Conservation (phyloP, 1,140 invertebrate genomes). For the Panagrolaimus sp. region DNA sequence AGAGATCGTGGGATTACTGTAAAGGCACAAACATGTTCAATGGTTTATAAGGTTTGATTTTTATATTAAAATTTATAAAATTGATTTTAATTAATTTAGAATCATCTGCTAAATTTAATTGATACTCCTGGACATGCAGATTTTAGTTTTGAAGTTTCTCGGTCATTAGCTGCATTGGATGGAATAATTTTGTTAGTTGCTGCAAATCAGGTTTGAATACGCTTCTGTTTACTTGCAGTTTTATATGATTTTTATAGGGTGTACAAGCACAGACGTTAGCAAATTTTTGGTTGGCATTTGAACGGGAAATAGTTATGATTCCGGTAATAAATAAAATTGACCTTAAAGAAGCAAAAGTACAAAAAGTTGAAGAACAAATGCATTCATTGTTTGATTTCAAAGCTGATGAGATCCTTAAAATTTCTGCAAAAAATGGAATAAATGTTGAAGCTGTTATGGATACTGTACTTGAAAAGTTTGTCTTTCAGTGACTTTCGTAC, state of each 20-base stretch:
- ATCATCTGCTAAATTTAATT: slow-evolving; percentile 73
- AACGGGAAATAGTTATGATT: slow-evolving; percentile 73
- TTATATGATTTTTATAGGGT: slow-evolving; percentile 61
- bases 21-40: slow-evolving; percentile 88
- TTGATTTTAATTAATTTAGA: not conserved
- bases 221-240: not conserved
- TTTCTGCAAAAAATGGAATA: slow-evolving; percentile 72
- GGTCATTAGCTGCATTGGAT: slow-evolving; percentile 82
- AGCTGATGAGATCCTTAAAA: slow-evolving; percentile 66
- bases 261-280: slow-evolving; percentile 96
- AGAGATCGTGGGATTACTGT: slow-evolving; percentile 88
- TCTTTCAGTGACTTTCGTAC: not conserved
- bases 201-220: slow-evolving; percentile 63
- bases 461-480: slow-evolving; percentile 58
- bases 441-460: slow-evolving; percentile 60
- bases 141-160: slow-evolving; percentile 85
- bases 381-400: slow-evolving; percentile 77
- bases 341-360: slow-evolving; percentile 64
- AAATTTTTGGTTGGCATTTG: slow-evolving; percentile 86
- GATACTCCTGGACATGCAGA: slow-evolving; percentile 98
- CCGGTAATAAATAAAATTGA: slow-evolving; percentile 96
- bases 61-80: no score
- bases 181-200: slow-evolving; percentile 89
- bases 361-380: slow-evolving; percentile 66
- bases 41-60: slow-evolving; percentile 66